Base-by-base conservation (phyloP, 1,140 invertebrate genomes). In the Magallana angulata region DNA sequence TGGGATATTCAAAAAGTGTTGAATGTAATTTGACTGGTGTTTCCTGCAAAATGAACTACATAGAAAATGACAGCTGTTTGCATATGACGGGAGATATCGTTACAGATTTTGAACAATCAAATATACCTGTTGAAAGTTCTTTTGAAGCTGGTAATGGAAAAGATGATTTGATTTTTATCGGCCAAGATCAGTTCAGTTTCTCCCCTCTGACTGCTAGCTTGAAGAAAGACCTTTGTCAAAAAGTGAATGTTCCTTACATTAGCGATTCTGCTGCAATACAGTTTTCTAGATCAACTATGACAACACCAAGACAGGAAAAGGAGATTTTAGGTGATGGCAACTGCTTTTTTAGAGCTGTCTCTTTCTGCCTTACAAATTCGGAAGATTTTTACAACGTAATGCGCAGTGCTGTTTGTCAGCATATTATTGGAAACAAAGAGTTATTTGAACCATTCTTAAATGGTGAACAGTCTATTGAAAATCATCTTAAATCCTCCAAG, bases 321-420 rank as follows among this genome's bases (percentile, higher is more conserved):
- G 30, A 36, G 11, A 36, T 80, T 18, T 12, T 12, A 80, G 76
- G 16, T 9, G 82, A 84, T 84, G 82, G 82, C 12, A 84, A 84
- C 82, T 84, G 82, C 60, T 84, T 48, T 84, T 84, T 36, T 48
- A 84, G 58, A 18, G 82, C 82, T 24, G 16, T 84, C 18, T 84
- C 82, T 7, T 84, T 48, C 30, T 12, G n/a, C 7, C 24, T 82
- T 82, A 82, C 48, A 48, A 56, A 16, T 56, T 48, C 36, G 36
- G 36, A 48, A 5, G 36, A 48, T 48, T 48, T 48, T 48, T 48
- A 48, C 36, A 48, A 36, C 57, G 81, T 7, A 48, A 84, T 84
- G 14, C n/a, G 57, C 58, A 18, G 60, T 18, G 48, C n/a, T 18
- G 48, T 84, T 8, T 60, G 58, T 58, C 7, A 48, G 7, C 14